These are phyloP conservation scores for Hedya salicella DNA, from an alignment of 2,888 invertebrate genomes.

Conservation along the genomic window DNA sequence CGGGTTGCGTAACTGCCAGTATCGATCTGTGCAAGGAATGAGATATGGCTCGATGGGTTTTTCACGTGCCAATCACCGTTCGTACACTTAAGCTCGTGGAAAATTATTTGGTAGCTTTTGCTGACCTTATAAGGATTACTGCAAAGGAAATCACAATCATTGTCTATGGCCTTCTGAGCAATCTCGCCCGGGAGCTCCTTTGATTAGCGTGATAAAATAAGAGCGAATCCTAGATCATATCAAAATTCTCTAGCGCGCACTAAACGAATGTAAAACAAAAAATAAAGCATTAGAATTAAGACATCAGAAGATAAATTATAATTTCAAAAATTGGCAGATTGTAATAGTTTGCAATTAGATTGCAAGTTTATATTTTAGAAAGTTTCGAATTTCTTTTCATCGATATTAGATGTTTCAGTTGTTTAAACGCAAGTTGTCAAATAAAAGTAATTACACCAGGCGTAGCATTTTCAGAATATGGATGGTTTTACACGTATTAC, in stretches of 20 bases:
- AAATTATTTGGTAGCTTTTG: neutral
- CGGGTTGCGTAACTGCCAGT: slow-evolving; percentile 81
- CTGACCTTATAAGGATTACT: neutral
- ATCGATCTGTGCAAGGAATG: slow-evolving; percentile 78
- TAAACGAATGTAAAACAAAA: too few relatives aligned
- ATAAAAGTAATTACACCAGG: too few relatives aligned
- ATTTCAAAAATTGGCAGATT: too few relatives aligned
- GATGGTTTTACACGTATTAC: too few relatives aligned
- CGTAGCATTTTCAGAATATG: too few relatives aligned
- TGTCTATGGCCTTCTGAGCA: neutral
- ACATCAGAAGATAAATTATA: too few relatives aligned
- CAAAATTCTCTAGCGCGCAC: too few relatives aligned
- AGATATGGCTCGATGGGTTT: slow-evolving; percentile 64
- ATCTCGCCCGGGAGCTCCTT: neutral
- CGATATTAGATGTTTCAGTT: too few relatives aligned
- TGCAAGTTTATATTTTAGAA: too few relatives aligned
- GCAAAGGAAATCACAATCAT: neutral
- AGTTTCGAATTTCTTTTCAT: too few relatives aligned
- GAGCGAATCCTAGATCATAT: neutral
- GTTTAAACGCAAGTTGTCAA: too few relatives aligned
- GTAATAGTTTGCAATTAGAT: too few relatives aligned
- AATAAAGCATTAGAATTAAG: neutral
- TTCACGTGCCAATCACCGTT: slow-evolving; percentile 59
- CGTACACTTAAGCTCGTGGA: neutral
- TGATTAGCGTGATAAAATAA: neutral